Base-by-base conservation (phyloP, 2,797 vertebrate genomes). In the Pseudotriccus pelzelni region DNA sequence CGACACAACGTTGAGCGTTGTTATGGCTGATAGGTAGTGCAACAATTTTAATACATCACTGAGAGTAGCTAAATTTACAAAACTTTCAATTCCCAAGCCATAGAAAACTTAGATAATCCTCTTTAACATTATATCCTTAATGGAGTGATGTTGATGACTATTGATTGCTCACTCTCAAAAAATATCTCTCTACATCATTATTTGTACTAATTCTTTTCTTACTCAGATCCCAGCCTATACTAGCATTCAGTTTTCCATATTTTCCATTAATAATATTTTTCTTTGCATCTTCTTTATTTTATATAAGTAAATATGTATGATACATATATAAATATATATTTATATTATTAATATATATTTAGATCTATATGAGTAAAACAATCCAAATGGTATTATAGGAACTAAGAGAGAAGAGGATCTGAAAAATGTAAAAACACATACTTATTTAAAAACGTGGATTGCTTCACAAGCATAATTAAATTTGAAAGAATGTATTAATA, bases 121-220 rank as follows among this genome's bases (percentile, higher is more conserved):
- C 30, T 79, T 60, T 30, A 64, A 12, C 18, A 60, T 82, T 89
- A 68, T 66, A 52, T 41, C 15, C 12, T 43, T 58, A 64, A 46
- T 41, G 12, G 3, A 49, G 7, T 19, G 6, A 41, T 72, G 86
- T 80, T 81, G 34, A 39, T 53, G 8, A 41, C 21, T 70, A 8
- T 44, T 52, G 7, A 16, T 25, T 75, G 2, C 9, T 34, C 19
- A 28, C 8, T 58, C 18, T 21, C 5, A 0, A 0, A 63, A 56
- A 79, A 59, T 34, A 5, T 46, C 7, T 46, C 7, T 66, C 7
- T 62, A 5, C 7, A 21, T 73, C 16, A 44, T 39, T 73, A 19
- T 46, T 75, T 76, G 3, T 73, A 44, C 14, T 63, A 67, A 70
- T n/a, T 56, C 24, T 34, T 80, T 62, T 22, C 10, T 67, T 60